phyloP scores from a whole-genome alignment of 2,797 vertebrate species.

The Schizopygopsis pylzovi region DNA sequence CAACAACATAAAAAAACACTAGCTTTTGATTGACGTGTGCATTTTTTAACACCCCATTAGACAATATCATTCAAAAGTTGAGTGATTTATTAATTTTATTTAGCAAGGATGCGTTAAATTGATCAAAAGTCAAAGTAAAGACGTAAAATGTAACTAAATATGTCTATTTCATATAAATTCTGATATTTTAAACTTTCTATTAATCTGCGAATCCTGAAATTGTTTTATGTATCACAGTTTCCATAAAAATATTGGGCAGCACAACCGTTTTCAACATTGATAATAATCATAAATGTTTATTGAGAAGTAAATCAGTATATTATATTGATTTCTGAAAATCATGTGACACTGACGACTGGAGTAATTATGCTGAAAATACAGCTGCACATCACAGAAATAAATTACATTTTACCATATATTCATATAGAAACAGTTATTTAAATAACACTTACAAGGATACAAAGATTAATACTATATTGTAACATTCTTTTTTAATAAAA shows the following conservation, averaged over 20 bases:
- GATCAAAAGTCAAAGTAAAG: background rate
- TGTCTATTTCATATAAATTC: background rate
- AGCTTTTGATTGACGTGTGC: background rate
- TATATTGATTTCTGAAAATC: no score
- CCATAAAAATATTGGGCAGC: background rate
- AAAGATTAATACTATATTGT: no score
- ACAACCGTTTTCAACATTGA: background rate
- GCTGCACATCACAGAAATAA: no score
- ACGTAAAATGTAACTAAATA: background rate
- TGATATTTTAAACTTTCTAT: background rate
- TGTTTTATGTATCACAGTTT: no score
- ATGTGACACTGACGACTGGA: no score
- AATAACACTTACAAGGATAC: no score
- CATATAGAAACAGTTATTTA: no score
- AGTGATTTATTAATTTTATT: background rate
- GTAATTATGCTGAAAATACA: no score
- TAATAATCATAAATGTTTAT: background rate
- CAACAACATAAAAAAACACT: background rate
- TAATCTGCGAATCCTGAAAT: background rate
- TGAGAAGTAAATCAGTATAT: background rate
- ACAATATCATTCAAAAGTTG: background rate
- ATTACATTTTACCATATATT: no score
- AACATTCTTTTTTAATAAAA: no score
- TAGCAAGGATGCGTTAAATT: background rate
- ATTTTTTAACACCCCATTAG: background rate